These are phyloP conservation scores for Lepidocyrtoides sp. DNA, from an alignment of 2,888 invertebrate species.

Conservation along the genomic window DNA sequence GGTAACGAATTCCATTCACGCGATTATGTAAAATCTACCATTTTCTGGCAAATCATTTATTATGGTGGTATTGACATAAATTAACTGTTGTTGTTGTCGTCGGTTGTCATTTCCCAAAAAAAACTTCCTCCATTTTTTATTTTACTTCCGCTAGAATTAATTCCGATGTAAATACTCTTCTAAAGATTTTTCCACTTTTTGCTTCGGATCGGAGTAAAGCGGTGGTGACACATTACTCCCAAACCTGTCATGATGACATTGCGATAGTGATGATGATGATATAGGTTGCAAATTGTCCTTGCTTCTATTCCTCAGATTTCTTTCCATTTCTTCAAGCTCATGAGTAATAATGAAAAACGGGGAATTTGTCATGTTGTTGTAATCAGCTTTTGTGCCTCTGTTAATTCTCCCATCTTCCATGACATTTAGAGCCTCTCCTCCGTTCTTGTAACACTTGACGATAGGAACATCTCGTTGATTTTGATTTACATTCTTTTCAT, in stretches of 20 bases:
- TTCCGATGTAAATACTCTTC: background rate
- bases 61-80: too few relatives aligned
- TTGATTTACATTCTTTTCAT: slow-evolving; percentile 48
- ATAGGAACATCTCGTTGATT: slow-evolving; percentile 4
- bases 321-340: slow-evolving; percentile 48
- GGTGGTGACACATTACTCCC: background rate
- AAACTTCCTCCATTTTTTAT: background rate
- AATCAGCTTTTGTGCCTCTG: background rate
- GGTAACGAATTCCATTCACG: background rate
- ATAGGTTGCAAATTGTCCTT: slow-evolving; percentile 1
- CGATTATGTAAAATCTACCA: background rate
- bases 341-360: slow-evolving; percentile 63
- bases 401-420: slow-evolving; percentile 10
- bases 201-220: background rate
- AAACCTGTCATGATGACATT: background rate
- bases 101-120: background rate
- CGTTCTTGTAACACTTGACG: background rate
- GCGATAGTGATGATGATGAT: background rate
- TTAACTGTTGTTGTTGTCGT: background rate
- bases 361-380: slow-evolving; percentile 28
- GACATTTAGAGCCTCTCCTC: background rate
- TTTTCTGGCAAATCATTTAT: too few relatives aligned
- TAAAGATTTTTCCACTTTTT: background rate
- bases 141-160: background rate
- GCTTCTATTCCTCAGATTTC: slow-evolving; percentile 15